Percentiles rank a stretch among this genome's conserved stretches.
Evolutionary conservation across 2,797 vertebrate species (phyloP).

Genomic region (Brachymystax lenok): DNA sequence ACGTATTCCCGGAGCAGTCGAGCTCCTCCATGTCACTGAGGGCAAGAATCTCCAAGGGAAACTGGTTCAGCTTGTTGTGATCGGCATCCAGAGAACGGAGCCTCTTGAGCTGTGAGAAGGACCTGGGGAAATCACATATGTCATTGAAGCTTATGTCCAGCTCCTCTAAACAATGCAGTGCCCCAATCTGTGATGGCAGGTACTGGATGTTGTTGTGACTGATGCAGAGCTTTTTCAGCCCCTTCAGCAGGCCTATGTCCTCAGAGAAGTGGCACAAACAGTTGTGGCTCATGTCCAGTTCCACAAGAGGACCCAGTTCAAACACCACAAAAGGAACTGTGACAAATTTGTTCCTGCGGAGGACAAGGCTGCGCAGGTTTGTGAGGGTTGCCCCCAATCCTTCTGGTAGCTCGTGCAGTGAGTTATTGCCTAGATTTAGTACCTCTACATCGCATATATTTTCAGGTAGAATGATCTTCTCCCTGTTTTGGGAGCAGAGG

Average conservation of each 20-base stretch:
- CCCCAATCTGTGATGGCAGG: slow-evolving; percentile 79
- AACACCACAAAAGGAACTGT: slow-evolving; percentile 81
- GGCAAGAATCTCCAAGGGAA: slow-evolving; percentile 84
- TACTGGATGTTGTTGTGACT: slow-evolving; percentile 92
- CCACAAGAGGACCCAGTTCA: slow-evolving; percentile 83
- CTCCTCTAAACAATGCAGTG: slow-evolving; percentile 85
- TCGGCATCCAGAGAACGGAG: slow-evolving; percentile 92
- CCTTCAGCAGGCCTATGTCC: slow-evolving; percentile 77
- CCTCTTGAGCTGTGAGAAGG: slow-evolving; percentile 76
- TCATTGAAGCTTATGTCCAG: slow-evolving; percentile 97
- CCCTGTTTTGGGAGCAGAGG: slow-evolving; percentile 75
- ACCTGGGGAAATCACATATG: slow-evolving; percentile 79
- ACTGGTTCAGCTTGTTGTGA: slow-evolving; percentile 89
- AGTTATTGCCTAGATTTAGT: slow-evolving; percentile 90
- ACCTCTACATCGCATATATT: slow-evolving; percentile 84
- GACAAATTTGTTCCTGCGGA: slow-evolving; percentile 88
- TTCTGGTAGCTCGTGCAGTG: slow-evolving; percentile 88
- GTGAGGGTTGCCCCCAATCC: slow-evolving; percentile 82
- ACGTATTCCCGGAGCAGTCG: slow-evolving; percentile 89
- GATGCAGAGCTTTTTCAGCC: slow-evolving; percentile 90
- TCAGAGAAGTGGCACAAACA: slow-evolving; percentile 79
- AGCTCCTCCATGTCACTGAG: slow-evolving; percentile 91
- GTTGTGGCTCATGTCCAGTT: slow-evolving; percentile 96
- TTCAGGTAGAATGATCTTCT: slow-evolving; percentile 78
- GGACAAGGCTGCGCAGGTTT: slow-evolving; percentile 84